A percentile compares a stretch with the other conserved stretches of the same genome.
Evolutionary conservation across 2,888 invertebrate species (phyloP).

Genomic region (Heliconius hortense): DNA sequence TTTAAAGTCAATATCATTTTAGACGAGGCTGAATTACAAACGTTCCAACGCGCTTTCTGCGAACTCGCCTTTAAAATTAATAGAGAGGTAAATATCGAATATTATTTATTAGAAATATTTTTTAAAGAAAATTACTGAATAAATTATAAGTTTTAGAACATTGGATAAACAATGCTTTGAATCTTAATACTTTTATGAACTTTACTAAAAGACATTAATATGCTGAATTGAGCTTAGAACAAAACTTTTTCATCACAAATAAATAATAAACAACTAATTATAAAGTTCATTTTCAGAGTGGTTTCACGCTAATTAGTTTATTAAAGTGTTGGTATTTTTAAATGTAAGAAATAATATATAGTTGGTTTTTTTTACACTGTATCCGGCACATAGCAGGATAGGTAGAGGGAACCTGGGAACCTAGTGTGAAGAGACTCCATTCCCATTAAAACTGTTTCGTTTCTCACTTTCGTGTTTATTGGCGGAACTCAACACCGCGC

Average conservation of each 20-base stretch:
- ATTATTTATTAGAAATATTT: neutral
- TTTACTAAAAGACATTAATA: neutral
- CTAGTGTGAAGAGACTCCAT: too few relatives aligned
- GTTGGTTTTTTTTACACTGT: too few relatives aligned
- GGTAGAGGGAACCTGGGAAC: too few relatives aligned
- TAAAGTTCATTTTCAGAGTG: neutral
- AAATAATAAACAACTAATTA: constrained; percentile 14
- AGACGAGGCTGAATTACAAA: neutral
- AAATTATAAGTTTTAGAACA: constrained; percentile 6
- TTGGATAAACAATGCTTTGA: neutral
- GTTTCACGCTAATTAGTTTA: neutral
- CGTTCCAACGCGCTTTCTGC: neutral
- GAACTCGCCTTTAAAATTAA: neutral
- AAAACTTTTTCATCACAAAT: constrained; percentile 6
- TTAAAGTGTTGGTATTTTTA: too few relatives aligned
- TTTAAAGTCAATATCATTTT: neutral
- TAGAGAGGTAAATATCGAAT: neutral
- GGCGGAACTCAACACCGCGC: neutral
- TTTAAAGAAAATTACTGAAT: neutral
- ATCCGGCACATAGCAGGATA: too few relatives aligned
- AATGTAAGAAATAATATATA: too few relatives aligned
- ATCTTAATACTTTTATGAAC: constrained; percentile 3
- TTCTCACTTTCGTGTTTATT: too few relatives aligned
- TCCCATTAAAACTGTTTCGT: too few relatives aligned
- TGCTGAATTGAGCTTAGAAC: neutral